Evolutionary conservation across 2,888 invertebrate species (phyloP), one percentile per base, ranked within the genome.

Genomic region (Sisyra terminalis): DNA sequence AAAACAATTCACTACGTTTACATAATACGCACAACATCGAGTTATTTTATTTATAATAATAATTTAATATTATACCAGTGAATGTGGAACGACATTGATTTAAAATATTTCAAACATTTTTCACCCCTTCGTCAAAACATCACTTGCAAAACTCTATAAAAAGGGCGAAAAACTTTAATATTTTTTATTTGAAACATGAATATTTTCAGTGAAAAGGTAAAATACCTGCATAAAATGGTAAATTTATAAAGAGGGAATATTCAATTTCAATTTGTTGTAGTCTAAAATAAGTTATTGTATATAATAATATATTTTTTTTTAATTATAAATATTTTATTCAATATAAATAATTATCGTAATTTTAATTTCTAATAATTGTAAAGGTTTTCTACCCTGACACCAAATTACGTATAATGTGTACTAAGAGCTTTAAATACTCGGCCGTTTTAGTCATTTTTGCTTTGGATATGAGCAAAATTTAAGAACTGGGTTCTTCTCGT

Each of bases 361-460:
- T 44, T 35, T 35, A 35, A 13, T 35, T 37, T 48, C 53, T 58
- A 54, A 55, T 51, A 54, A 54, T 54, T 56, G 53, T 55, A 53
- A 54, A 52, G 52, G 53, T 59, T 59, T 59, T 69, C 74, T 73
- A 82, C 81, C 82, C 82, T 82, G 81, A 80, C 80, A 80, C 75
- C 76, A 79, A 79, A 78, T 82, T 82, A 82, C 81, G 82, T 81
- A 82, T 81, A 75, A 78, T 76, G 24, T 24, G 77, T 78, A 78
- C 77, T 70, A 67, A 66, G 67, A 68, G 66, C 66, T 29, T 31
- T 62, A 62, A 59, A 61, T 66, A 67, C 67, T 67, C 67, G 65
- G 68, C 66, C 65, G 61, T 63, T 55, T 45, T 49, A 48, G 46
- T 48, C 47, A 24, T 24, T 24, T 24, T 24, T 24, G 24, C 24